Conservation (phyloP, 2,888 invertebrate species). For the Lottia gigantea region DNA sequence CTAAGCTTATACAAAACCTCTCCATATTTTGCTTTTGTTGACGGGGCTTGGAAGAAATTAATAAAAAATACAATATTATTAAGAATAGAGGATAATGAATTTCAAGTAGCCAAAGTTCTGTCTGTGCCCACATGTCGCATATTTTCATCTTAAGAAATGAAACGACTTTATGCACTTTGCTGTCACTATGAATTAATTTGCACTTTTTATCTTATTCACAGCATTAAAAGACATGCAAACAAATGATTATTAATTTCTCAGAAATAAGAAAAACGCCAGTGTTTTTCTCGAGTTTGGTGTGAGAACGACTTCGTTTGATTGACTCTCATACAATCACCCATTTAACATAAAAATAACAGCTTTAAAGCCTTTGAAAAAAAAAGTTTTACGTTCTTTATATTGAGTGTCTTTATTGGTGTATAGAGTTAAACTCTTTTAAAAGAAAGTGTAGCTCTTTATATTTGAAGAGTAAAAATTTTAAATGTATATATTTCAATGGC, state of each 20-base stretch:
- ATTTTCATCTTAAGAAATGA: conserved; percentile 9
- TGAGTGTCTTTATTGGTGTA: too few relatives aligned
- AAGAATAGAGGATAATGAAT: conserved; percentile 3
- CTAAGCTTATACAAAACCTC: neutral
- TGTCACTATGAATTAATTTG: conserved; percentile 8
- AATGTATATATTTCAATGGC: neutral
- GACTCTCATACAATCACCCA: too few relatives aligned
- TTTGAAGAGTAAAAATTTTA: neutral
- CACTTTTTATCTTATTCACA: conserved; percentile 7
- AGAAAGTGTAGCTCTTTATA: neutral
- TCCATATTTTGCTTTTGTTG: conserved; percentile 8
- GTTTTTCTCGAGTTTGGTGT: too few relatives aligned
- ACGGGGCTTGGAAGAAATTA: neutral
- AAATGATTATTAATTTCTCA: conserved; percentile 1
- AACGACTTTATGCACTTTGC: neutral
- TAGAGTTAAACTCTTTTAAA: too few relatives aligned
- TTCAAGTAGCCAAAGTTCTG: conserved; percentile 7
- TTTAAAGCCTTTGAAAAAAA: too few relatives aligned
- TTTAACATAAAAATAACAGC: too few relatives aligned
- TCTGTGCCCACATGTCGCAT: conserved; percentile 8
- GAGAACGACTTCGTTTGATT: too few relatives aligned
- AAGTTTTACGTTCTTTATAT: too few relatives aligned
- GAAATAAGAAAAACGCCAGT: too few relatives aligned
- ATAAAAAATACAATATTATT: conserved; percentile 4
- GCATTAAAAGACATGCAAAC: conserved; percentile 10